phyloP scores from a whole-genome alignment of 2,797 vertebrate genomes.

The Rhynchotus rufescens region DNA sequence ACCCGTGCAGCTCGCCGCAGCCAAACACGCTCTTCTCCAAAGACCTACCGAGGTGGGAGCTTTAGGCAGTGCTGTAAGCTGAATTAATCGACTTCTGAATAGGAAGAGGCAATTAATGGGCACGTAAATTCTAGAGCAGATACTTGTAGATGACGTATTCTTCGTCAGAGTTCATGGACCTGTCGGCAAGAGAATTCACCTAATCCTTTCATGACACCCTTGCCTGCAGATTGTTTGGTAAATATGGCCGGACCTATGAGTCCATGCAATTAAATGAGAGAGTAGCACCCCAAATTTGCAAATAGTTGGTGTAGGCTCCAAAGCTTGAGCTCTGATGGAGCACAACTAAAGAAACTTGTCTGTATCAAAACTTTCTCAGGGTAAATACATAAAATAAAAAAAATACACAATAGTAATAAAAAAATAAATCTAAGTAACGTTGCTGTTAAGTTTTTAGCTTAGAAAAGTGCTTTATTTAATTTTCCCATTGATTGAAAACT shows the following conservation, averaged over 20 bases:
- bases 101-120: background rate
- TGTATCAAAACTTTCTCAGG: background rate
- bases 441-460: background rate
- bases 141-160: background rate
- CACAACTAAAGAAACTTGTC: background rate
- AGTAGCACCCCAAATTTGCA: background rate
- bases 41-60: background rate
- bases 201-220: background rate
- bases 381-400: background rate
- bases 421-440: background rate
- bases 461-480: background rate
- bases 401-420: background rate
- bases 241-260: no score
- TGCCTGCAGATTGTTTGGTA: background rate
- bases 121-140: background rate
- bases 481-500: background rate
- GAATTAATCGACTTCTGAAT: background rate
- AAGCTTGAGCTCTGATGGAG: background rate
- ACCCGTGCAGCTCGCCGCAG: background rate
- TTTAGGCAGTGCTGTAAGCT: background rate
- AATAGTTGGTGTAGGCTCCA: background rate
- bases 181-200: background rate
- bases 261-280: background rate
- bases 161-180: background rate
- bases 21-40: background rate